Conservation (phyloP, 2,888 invertebrate genomes). For the Ectemnius cavifrons region DNA sequence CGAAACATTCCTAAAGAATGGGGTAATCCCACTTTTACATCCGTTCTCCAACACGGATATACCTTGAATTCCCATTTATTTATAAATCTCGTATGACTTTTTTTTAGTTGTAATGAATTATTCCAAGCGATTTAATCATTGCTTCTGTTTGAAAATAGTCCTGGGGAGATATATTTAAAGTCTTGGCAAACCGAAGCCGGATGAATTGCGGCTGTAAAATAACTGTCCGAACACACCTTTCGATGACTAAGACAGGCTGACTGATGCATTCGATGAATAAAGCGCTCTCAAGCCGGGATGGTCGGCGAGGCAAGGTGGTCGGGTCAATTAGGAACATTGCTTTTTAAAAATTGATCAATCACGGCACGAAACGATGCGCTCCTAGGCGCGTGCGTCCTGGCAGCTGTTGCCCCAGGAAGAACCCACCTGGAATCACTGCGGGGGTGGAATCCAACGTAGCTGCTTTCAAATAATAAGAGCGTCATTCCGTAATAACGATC, state of each 20-base stretch:
- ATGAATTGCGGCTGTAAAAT: constrained; percentile 1
- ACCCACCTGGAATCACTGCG: constrained; percentile 70
- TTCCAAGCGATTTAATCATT: too few species aligned
- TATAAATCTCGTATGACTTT: too few species aligned
- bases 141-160: background rate
- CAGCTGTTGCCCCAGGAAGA: constrained; percentile 62
- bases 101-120: too few species aligned
- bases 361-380: constrained; percentile 46
- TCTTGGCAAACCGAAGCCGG: background rate
- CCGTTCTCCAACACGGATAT: too few species aligned
- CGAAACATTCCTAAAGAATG: too few species aligned
- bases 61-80: too few species aligned
- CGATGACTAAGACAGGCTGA: constrained; percentile 71
- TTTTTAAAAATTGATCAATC: constrained; percentile 75
- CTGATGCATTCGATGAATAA: constrained; percentile 50
- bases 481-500: constrained; percentile 25
- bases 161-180: background rate
- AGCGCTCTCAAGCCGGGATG: constrained; percentile 16
- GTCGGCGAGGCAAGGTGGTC: constrained; percentile 19
- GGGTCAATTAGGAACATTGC: constrained; percentile 74
- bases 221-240: constrained; percentile 68
- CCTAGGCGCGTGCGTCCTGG: constrained; percentile 63
- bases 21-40: too few species aligned
- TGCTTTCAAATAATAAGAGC: constrained; percentile 50
- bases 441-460: constrained; percentile 49